Percentiles rank a stretch among this genome's conserved stretches.
These are phyloP conservation scores for Charaxes varanes DNA, from an alignment of 1,140 invertebrate species.

Conservation along the genomic window DNA sequence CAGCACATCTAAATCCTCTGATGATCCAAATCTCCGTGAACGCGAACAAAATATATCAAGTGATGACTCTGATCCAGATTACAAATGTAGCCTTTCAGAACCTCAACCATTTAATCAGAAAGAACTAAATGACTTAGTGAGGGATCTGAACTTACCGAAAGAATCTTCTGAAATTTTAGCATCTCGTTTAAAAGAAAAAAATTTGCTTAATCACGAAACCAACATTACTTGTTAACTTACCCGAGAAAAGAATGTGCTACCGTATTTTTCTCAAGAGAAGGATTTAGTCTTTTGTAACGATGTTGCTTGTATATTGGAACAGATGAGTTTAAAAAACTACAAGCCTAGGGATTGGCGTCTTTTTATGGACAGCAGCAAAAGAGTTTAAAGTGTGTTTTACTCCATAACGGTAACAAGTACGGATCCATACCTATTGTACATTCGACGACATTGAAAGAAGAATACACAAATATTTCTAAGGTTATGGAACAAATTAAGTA, in stretches of 20 bases:
- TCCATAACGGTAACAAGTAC: conserved; percentile 9
- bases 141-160: not conserved
- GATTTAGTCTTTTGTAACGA: too few species aligned
- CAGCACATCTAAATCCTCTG: conserved; percentile 13
- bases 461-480: too few species aligned
- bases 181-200: conserved; percentile 1
- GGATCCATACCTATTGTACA: conserved; percentile 5
- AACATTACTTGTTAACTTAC: too few species aligned
- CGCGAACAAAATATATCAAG: conserved; percentile 10
- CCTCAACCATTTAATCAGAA: too few species aligned
- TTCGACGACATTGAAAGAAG: conserved; percentile 7
- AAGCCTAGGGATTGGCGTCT: not conserved
- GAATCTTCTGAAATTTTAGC: not conserved
- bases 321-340: not conserved
- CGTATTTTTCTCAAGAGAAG: too few species aligned
- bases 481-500: too few species aligned
- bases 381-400: conserved; percentile 12
- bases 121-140: too few species aligned
- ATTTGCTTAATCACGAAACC: too few species aligned
- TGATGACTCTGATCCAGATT: conserved; percentile 13
- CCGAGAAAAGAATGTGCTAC: too few species aligned
- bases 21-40: conserved; percentile 10
- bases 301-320: too few species aligned
- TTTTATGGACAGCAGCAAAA: not conserved
- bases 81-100: conserved; percentile 5